Conservation (phyloP, 2,797 vertebrate species). For the Danio kyathit region DNA sequence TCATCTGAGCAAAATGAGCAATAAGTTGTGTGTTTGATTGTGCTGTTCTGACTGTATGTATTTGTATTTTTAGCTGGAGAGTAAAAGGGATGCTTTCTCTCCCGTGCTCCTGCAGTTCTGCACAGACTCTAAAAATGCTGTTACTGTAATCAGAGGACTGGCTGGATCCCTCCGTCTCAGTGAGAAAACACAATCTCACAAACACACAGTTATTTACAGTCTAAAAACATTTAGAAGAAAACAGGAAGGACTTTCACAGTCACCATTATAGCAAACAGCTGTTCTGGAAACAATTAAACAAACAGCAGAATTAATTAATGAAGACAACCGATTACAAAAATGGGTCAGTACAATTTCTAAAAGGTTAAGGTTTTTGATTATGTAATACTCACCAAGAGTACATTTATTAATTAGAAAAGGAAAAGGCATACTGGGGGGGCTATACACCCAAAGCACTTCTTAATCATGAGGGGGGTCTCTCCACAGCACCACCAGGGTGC, state of each 20-base stretch:
- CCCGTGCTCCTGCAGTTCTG: constrained; percentile 92
- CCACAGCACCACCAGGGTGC: too few species aligned
- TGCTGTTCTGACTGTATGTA: constrained; percentile 28
- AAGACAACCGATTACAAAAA: neutral
- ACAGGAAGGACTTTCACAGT: neutral
- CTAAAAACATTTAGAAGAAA: neutral
- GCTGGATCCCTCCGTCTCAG: constrained; percentile 92
- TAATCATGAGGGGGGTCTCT: too few species aligned
- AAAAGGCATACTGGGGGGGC: too few species aligned
- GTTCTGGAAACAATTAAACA: neutral
- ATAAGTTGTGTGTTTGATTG: constrained; percentile 14
- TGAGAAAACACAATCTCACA: constrained; percentile 72
- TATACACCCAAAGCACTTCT: too few species aligned
- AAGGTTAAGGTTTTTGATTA: too few species aligned
- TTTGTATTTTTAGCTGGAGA: constrained; percentile 82
- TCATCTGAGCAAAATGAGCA: neutral
- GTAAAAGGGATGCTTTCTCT: constrained; percentile 90
- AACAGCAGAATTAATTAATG: neutral
- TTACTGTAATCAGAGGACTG: constrained; percentile 92
- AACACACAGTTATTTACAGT: constrained; percentile 15
- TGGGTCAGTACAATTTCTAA: too few species aligned
- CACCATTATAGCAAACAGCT: neutral
- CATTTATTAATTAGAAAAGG: too few species aligned
- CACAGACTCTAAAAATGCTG: constrained; percentile 91
- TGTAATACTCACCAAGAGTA: too few species aligned